These are phyloP conservation scores for Enoplosus armatus DNA, from an alignment of 2,797 vertebrate genomes.

Conservation along the genomic window DNA sequence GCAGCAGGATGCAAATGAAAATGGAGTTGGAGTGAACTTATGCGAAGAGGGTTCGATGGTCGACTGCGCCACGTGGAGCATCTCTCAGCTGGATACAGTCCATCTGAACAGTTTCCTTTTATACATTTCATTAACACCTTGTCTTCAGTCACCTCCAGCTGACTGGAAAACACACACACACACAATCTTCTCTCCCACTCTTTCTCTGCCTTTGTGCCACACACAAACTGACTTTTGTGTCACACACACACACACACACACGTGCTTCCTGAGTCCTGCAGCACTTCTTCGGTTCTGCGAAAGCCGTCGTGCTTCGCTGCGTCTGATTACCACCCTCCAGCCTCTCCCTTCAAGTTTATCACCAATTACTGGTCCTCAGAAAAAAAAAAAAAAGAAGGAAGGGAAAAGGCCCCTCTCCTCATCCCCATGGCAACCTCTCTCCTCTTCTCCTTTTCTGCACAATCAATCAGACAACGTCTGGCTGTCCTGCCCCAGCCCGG, in stretches of 20 bases:
- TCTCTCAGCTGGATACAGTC: slow-evolving; percentile 59
- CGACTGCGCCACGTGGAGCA: slow-evolving; percentile 32
- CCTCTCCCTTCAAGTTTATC: slow-evolving; percentile 70
- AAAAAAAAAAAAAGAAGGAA: slow-evolving; percentile 29
- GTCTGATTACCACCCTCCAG: slow-evolving; percentile 50
- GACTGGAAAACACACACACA: slow-evolving; percentile 28
- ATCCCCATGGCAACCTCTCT: slow-evolving; percentile 78
- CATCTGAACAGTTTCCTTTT: slow-evolving; percentile 48
- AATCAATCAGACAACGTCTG: slow-evolving; percentile 71
- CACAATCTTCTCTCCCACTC: neutral
- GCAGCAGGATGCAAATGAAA: slow-evolving; percentile 36
- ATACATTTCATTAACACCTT: slow-evolving; percentile 67
- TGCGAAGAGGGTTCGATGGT: slow-evolving; percentile 31
- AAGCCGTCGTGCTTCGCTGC: slow-evolving; percentile 47
- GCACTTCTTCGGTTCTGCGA: slow-evolving; percentile 39
- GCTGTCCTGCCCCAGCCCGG: slow-evolving; percentile 47
- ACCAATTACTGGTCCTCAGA: slow-evolving; percentile 74
- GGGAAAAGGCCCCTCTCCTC: slow-evolving; percentile 34
- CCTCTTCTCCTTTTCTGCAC: slow-evolving; percentile 54
- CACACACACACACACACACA: slow-evolving; percentile 12
- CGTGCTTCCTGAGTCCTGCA: slow-evolving; percentile 50
- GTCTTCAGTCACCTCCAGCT: slow-evolving; percentile 66
- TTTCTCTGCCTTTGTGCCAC: neutral
- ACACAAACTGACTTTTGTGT: slow-evolving; percentile 16
- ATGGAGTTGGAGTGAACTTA: slow-evolving; percentile 18